A percentile compares a stretch with the other conserved stretches of the same genome.
Conservation (phyloP, 2,113 vertebrate genomes). For the Varanus komodoensis region DNA sequence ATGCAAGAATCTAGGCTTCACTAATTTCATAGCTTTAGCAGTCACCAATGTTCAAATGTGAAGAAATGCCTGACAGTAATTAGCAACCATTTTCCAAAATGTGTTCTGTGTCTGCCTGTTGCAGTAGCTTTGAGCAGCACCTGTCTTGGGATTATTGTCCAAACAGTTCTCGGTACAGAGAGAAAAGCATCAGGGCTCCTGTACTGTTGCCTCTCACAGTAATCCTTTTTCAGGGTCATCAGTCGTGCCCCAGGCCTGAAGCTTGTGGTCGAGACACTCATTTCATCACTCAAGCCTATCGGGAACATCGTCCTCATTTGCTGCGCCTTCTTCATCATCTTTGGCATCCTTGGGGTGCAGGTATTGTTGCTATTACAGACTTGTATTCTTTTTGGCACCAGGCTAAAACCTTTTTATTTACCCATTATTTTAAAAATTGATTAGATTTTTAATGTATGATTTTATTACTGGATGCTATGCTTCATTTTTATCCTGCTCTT, state of each 20-base stretch:
- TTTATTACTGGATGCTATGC: too few species aligned
- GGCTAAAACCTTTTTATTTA: too few species aligned
- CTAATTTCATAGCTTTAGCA: too few species aligned
- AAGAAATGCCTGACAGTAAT: too few species aligned
- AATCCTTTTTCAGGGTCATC: conserved; percentile 84
- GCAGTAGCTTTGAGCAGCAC: not conserved
- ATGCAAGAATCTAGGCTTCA: too few species aligned
- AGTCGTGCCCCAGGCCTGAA: conserved; percentile 96
- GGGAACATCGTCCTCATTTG: conserved; percentile 99
- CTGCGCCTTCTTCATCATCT: conserved; percentile 99
- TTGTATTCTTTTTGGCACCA: too few species aligned
- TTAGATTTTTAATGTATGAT: too few species aligned
- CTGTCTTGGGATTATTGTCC: not conserved
- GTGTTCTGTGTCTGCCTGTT: not conserved
- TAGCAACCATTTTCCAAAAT: too few species aligned
- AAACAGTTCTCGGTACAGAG: conserved; percentile 8
- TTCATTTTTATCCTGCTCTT: too few species aligned
- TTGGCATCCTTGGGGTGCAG: conserved; percentile 97
- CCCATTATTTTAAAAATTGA: too few species aligned
- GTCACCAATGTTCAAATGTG: too few species aligned
- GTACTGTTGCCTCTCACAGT: conserved; percentile 31
- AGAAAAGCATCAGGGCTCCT: not conserved
- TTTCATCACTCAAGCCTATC: conserved; percentile 97
- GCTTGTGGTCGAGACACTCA: conserved; percentile 95
- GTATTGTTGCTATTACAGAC: conserved; percentile 69